Evolutionary conservation across 2,797 vertebrate genomes (phyloP).

Genomic region (Synanceia verrucosa): DNA sequence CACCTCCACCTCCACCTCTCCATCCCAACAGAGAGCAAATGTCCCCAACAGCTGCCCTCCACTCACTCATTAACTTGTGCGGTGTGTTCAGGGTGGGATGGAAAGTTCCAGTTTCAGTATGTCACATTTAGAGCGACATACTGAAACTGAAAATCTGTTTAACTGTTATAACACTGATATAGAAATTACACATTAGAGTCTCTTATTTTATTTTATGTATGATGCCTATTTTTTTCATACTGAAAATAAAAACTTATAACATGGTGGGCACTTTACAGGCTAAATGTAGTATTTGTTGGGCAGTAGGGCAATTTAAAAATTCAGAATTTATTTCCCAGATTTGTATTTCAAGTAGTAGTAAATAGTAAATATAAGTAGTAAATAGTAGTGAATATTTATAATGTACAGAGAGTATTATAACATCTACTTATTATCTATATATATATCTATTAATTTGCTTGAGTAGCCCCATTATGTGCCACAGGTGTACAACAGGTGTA

Average conservation of each 20-base stretch:
- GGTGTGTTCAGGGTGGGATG: neutral
- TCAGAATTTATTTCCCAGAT: neutral
- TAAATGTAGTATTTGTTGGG: neutral
- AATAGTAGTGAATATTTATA: neutral
- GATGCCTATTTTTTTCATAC: no score
- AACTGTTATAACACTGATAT: no score
- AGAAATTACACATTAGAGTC: no score
- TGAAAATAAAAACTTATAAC: no score
- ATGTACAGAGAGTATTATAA: neutral
- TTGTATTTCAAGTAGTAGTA: neutral
- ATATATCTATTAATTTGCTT: neutral
- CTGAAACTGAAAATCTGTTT: no score
- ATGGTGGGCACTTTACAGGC: neutral
- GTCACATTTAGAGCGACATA: neutral
- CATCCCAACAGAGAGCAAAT: slow-evolving; percentile 16
- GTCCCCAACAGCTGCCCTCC: slow-evolving; percentile 18
- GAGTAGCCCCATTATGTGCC: neutral
- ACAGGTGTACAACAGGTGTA: slow-evolving; percentile 39
- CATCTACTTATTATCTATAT: no score
- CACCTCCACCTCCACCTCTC: neutral
- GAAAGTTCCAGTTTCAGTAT: neutral
- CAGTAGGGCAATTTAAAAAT: neutral
- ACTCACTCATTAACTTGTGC: slow-evolving; percentile 57
- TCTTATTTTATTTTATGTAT: no score
- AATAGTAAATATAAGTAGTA: no score